Evolutionary conservation across 35 echinoderm and acorn worm genomes (phyloP).

Genomic region (Apostichopus parvimensis): DNA sequence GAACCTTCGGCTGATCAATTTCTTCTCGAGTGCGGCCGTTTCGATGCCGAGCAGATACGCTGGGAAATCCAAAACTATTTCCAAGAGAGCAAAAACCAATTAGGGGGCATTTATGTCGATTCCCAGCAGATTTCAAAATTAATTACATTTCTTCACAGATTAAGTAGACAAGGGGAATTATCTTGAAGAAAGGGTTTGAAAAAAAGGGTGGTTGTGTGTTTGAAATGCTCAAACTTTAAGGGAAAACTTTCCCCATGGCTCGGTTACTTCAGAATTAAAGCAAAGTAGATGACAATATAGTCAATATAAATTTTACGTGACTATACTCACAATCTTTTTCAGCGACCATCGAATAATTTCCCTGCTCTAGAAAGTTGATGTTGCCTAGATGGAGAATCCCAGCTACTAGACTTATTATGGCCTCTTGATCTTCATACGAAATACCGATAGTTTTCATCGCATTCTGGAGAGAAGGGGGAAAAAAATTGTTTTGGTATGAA

Average conservation of each 20-base stretch:
- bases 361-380: conserved; percentile 77
- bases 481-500: background rate
- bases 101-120: no score
- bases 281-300: background rate
- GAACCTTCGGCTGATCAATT: conserved; percentile 88
- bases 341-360: conserved; percentile 89
- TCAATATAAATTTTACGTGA: background rate
- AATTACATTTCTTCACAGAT: no score
- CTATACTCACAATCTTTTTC: conserved; percentile 86
- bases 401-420: conserved; percentile 77
- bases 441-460: conserved; percentile 97
- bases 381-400: conserved; percentile 96
- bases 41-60: conserved; percentile 82
- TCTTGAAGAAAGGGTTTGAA: no score
- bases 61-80: conserved; percentile 89
- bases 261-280: no score
- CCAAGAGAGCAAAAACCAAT: no score
- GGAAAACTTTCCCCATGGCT: no score
- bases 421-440: conserved; percentile 64
- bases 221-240: no score
- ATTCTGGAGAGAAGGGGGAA: conserved; percentile 56
- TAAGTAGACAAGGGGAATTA: no score
- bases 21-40: conserved; percentile 46
- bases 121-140: no score
- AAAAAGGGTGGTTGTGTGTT: no score